phyloP scores from a whole-genome alignment of 2,113 vertebrate genomes.

The Psittacus erithacus region DNA sequence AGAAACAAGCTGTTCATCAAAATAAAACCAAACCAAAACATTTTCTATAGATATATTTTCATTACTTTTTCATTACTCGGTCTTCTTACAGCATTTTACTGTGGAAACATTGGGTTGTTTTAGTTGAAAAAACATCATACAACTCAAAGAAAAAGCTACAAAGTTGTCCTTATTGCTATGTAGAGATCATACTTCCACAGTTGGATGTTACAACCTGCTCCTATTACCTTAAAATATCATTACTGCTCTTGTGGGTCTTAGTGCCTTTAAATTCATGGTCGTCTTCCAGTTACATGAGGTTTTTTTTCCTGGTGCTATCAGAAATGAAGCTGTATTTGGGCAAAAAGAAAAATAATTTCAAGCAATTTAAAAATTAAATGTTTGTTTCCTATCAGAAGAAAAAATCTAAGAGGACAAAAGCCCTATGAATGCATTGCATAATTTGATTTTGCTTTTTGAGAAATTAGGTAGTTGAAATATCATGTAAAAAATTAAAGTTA shows the following conservation, averaged over 20 bases:
- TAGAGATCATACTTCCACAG: neutral
- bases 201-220: neutral
- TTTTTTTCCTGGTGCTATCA: neutral
- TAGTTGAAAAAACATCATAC: neutral
- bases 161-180: neutral
- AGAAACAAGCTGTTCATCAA: neutral
- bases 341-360: neutral
- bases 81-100: neutral
- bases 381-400: neutral
- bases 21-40: neutral
- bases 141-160: neutral
- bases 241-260: neutral
- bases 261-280: neutral
- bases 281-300: neutral
- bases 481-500: neutral
- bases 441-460: neutral
- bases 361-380: neutral
- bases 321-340: neutral
- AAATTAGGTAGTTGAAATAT: neutral
- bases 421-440: neutral
- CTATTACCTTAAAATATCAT: neutral
- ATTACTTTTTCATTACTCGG: neutral
- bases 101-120: neutral
- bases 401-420: neutral
- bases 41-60: neutral